These are phyloP conservation scores for Drosophila nr. medialis DNA, from an alignment of 2,888 invertebrate species.

Conservation along the genomic window DNA sequence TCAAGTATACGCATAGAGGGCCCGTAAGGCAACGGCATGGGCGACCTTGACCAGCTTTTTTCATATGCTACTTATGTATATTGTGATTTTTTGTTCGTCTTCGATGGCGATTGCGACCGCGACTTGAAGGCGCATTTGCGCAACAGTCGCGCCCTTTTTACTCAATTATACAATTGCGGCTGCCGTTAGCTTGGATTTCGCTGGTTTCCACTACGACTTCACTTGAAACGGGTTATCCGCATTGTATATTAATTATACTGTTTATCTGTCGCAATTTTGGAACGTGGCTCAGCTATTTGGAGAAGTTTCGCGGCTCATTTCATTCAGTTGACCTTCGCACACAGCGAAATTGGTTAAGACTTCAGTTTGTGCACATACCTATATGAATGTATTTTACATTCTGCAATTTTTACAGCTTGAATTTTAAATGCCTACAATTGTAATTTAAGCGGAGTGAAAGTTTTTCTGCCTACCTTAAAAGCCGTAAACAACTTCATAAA, in stretches of 20 bases:
- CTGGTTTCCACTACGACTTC: slow-evolving; percentile 28
- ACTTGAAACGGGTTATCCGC: slow-evolving; percentile 68
- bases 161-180: slow-evolving; percentile 71
- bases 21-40: slow-evolving; percentile 20
- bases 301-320: slow-evolving; percentile 60
- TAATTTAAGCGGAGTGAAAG: slow-evolving; percentile 54
- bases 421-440: slow-evolving; percentile 47
- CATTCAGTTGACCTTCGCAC: slow-evolving; percentile 69
- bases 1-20: slow-evolving; percentile 59
- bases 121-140: slow-evolving; percentile 62
- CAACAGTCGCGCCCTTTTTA: slow-evolving; percentile 73
- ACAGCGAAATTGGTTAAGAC: slow-evolving; percentile 59
- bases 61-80: slow-evolving; percentile 6
- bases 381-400: neutral
- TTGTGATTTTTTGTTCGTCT: slow-evolving; percentile 17
- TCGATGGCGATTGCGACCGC: slow-evolving; percentile 45
- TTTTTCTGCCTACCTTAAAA: slow-evolving; percentile 58
- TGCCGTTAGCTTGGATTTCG: slow-evolving; percentile 45
- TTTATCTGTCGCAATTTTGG: slow-evolving; percentile 71
- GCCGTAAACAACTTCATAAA: slow-evolving; percentile 19
- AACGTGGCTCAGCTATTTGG: slow-evolving; percentile 53
- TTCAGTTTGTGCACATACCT: slow-evolving; percentile 13
- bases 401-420: slow-evolving; percentile 14
- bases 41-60: slow-evolving; percentile 69
- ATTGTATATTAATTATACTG: slow-evolving; percentile 68